phyloP scores from a whole-genome alignment of 2,888 invertebrate genomes.

The Megalurothrips usitatus region DNA sequence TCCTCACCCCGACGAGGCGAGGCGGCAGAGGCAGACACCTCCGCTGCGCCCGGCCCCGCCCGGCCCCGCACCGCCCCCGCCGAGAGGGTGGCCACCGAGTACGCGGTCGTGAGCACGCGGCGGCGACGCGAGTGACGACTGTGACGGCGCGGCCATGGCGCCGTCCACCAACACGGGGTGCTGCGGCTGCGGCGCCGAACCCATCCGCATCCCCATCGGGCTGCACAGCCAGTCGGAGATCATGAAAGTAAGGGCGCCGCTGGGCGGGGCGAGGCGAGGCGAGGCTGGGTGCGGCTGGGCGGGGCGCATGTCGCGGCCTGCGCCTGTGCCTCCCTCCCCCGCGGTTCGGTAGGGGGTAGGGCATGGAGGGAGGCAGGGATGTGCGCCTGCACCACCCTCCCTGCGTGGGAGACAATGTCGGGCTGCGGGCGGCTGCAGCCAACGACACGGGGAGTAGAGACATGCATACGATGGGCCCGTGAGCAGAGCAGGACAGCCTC shows the following conservation, averaged over 20 bases:
- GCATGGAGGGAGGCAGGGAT: too few species aligned
- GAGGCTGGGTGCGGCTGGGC: neutral
- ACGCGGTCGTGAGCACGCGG: neutral
- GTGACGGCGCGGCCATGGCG: neutral
- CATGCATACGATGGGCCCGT: too few species aligned
- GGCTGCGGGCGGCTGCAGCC: too few species aligned
- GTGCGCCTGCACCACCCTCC: too few species aligned
- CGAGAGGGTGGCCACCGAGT: neutral
- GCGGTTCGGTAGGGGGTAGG: neutral
- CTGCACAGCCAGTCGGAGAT: conserved; percentile 70
- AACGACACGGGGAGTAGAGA: too few species aligned
- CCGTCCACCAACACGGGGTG: conserved; percentile 30
- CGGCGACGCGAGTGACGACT: neutral
- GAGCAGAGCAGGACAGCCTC: too few species aligned
- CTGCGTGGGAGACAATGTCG: too few species aligned
- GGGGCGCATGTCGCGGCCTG: neutral
- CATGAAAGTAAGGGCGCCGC: conserved; percentile 61
- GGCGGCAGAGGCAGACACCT: neutral
- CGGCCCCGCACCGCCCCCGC: too few species aligned
- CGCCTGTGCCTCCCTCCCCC: neutral
- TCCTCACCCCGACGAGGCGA: neutral
- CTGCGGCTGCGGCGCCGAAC: conserved; percentile 45
- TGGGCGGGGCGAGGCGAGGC: neutral
- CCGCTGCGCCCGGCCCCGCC: too few species aligned
- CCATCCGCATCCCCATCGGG: conserved; percentile 72